Conservation (phyloP, 37 sponge, comb jelly and placozoan species). For the Cliona cf. orientalis region DNA sequence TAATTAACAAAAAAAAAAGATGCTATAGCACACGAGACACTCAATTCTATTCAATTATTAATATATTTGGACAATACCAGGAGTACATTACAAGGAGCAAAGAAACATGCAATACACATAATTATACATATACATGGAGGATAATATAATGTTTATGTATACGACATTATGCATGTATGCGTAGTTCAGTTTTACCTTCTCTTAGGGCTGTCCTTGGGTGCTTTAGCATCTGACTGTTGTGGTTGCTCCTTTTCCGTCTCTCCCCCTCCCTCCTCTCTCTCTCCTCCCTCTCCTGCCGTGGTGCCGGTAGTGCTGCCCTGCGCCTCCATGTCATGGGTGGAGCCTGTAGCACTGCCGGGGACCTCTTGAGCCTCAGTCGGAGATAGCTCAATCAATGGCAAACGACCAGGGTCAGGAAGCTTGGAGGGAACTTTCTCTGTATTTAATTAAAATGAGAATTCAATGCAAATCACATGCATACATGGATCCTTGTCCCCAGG, state of each 20-base stretch:
- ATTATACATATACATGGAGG: too few relatives aligned
- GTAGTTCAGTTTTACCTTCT: conserved; percentile 14
- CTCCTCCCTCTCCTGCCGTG: neutral
- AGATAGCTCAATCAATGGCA: conserved; percentile 46
- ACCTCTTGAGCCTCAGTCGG: conserved; percentile 20
- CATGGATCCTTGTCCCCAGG: too few relatives aligned
- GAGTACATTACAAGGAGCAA: too few relatives aligned
- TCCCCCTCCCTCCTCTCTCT: neutral
- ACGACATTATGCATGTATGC: neutral
- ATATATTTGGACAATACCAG: too few relatives aligned
- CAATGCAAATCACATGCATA: too few relatives aligned
- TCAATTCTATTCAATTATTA: too few relatives aligned
- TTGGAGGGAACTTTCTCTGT: conserved; percentile 16
- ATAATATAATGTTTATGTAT: neutral
- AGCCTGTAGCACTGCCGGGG: conserved; percentile 28
- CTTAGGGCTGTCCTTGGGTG: neutral
- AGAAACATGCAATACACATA: too few relatives aligned
- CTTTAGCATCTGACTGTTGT: neutral
- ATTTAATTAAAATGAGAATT: too few relatives aligned
- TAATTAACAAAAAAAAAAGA: too few relatives aligned
- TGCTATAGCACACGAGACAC: too few relatives aligned
- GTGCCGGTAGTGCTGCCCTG: neutral
- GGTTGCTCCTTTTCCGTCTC: neutral
- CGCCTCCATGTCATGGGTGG: conserved; percentile 19
- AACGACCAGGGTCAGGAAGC: conserved; percentile 28